A percentile compares a stretch with the other conserved stretches of the same genome.
phyloP scores from a whole-genome alignment of 2,888 invertebrate genomes.

The Nudaria mundana region DNA sequence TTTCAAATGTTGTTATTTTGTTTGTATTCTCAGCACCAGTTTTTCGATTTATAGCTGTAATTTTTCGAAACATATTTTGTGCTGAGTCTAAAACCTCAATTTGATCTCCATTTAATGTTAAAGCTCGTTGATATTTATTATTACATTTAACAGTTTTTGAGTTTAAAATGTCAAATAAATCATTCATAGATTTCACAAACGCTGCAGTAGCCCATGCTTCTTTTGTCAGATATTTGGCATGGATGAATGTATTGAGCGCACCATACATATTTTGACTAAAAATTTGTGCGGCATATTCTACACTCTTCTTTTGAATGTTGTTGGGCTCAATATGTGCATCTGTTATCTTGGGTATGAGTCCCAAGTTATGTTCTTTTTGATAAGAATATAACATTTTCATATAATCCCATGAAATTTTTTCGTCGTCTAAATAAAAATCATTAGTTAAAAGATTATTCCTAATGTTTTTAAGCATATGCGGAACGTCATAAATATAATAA shows the following conservation, averaged over 20 bases:
- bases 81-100: conserved; percentile 13
- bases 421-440: conserved; percentile 9
- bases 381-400: conserved; percentile 16
- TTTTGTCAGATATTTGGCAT: background rate
- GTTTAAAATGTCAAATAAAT: background rate
- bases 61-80: conserved; percentile 9
- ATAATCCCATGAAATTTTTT: conserved; percentile 23
- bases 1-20: background rate
- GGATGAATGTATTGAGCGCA: background rate
- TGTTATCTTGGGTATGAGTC: conserved; percentile 27
- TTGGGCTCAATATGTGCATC: conserved; percentile 26
- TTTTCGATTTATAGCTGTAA: background rate
- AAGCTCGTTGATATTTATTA: background rate
- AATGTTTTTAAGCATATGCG: conserved; percentile 23
- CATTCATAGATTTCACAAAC: background rate
- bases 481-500: conserved; percentile 29
- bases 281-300: conserved; percentile 19
- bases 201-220: background rate
- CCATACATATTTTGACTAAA: conserved; percentile 11
- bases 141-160: background rate
- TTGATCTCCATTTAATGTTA: background rate
- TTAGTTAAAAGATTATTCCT: conserved; percentile 11
- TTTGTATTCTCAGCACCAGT: background rate
- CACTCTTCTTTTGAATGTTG: conserved; percentile 21
- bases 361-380: conserved; percentile 13